Evolutionary conservation across 1,140 invertebrate genomes (phyloP).

Genomic region (Zaprionus ornatus): DNA sequence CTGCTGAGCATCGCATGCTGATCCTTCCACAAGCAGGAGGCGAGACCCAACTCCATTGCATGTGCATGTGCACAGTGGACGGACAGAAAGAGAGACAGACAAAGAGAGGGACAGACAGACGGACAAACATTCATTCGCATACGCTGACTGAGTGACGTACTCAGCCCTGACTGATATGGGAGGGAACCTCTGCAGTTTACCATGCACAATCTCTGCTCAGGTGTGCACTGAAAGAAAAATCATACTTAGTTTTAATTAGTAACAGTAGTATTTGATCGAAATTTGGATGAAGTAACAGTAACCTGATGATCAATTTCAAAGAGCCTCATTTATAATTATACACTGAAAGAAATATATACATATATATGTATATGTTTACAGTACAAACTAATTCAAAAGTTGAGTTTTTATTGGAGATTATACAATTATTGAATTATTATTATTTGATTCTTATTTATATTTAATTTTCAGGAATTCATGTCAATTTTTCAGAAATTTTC

Average conservation of each 20-base stretch:
- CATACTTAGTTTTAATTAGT: background rate
- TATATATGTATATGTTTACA: too few species aligned
- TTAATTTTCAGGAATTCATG: too few species aligned
- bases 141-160: conserved; percentile 76
- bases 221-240: conserved; percentile 22
- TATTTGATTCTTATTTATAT: too few species aligned
- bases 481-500: too few species aligned
- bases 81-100: conserved; percentile 14
- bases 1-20: conserved; percentile 71
- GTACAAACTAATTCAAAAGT: too few species aligned
- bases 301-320: background rate
- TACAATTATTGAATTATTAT: too few species aligned
- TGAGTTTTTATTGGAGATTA: too few species aligned
- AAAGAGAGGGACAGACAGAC: conserved; percentile 22
- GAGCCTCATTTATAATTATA: too few species aligned
- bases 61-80: conserved; percentile 66
- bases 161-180: conserved; percentile 77
- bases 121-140: conserved; percentile 43
- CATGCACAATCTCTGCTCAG: background rate
- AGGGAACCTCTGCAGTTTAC: conserved; percentile 42
- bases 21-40: conserved; percentile 59
- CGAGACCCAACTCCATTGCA: conserved; percentile 60
- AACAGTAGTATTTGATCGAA: background rate
- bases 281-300: background rate
- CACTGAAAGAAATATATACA: background rate